Evolutionary conservation across 1,140 invertebrate species (phyloP).

Genomic region (Lordiphosa stackelbergi): DNA sequence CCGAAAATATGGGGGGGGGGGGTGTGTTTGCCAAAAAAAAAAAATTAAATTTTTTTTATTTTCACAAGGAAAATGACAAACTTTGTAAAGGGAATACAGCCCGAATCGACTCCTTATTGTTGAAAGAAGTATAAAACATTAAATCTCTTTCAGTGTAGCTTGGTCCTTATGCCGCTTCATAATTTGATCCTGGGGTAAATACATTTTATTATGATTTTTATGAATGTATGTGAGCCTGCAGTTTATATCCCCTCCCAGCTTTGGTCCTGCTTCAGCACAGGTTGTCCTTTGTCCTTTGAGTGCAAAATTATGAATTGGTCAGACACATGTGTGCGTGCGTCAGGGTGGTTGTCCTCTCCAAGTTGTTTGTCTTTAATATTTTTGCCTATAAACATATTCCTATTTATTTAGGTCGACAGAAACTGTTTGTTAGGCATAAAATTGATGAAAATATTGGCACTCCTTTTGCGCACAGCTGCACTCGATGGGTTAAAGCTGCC

Average conservation of each 20-base stretch:
- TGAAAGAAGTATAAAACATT: too few species aligned
- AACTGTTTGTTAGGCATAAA: slow-evolving; percentile 43
- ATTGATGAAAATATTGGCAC: slow-evolving; percentile 56
- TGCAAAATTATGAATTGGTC: slow-evolving; percentile 69
- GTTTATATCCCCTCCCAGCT: slow-evolving; percentile 34
- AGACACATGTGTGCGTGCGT: slow-evolving; percentile 40
- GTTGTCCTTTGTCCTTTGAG: slow-evolving; percentile 62
- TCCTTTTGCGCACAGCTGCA: slow-evolving; percentile 42
- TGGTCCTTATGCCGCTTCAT: slow-evolving; percentile 66
- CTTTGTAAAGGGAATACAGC: too few species aligned
- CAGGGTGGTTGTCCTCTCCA: slow-evolving; percentile 4
- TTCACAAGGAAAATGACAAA: too few species aligned
- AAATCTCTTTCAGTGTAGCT: background rate
- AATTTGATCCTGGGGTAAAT: slow-evolving; percentile 77
- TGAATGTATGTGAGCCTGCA: slow-evolving; percentile 54
- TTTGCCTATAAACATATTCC: slow-evolving; percentile 76
- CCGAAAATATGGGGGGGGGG: too few species aligned
- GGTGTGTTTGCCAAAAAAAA: too few species aligned
- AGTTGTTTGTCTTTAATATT: slow-evolving; percentile 74
- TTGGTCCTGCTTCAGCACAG: slow-evolving; percentile 58
- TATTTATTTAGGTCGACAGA: slow-evolving; percentile 74
- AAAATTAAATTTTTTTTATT: too few species aligned
- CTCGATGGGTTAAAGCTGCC: slow-evolving; percentile 26
- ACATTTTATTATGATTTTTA: slow-evolving; percentile 77
- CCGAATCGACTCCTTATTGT: too few species aligned